Evolutionary conservation across 2,113 vertebrate species (phyloP).

Genomic region (Barbus barbus): DNA sequence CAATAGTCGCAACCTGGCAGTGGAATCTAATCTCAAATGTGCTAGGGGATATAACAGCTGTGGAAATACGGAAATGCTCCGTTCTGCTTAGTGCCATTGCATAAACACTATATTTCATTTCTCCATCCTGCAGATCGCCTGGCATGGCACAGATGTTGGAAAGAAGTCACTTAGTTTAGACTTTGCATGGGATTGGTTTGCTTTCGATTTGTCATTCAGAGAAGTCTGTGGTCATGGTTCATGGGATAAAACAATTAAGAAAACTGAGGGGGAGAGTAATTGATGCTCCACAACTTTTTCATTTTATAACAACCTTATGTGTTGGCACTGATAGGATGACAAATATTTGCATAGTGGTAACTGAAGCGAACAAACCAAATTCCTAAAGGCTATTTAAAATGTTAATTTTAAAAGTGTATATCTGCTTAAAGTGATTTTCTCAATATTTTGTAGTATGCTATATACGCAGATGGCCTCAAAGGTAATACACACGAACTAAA

Average conservation of each 20-base stretch:
- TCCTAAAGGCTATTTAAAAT: neutral
- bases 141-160: neutral
- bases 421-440: neutral
- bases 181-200: neutral
- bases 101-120: conserved; percentile 3
- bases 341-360: conserved; percentile 10
- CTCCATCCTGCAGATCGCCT: neutral
- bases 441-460: neutral
- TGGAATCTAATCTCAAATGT: neutral
- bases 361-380: neutral
- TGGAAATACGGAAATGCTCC: neutral
- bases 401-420: neutral
- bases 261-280: conserved; percentile 4
- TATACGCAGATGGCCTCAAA: neutral
- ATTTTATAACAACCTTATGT: conserved; percentile 5
- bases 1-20: neutral
- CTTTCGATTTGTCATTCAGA: conserved; percentile 5
- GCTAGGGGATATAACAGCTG: conserved; percentile 18
- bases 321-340: neutral
- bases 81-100: neutral
- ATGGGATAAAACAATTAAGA: conserved; percentile 32
- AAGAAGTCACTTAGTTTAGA: neutral
- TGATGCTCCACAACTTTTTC: conserved; percentile 23
- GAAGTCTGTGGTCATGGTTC: conserved; percentile 15
- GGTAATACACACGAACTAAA: neutral